These are phyloP conservation scores for Synanthedon tipuliformis DNA, from an alignment of 2,888 invertebrate genomes.

Conservation along the genomic window DNA sequence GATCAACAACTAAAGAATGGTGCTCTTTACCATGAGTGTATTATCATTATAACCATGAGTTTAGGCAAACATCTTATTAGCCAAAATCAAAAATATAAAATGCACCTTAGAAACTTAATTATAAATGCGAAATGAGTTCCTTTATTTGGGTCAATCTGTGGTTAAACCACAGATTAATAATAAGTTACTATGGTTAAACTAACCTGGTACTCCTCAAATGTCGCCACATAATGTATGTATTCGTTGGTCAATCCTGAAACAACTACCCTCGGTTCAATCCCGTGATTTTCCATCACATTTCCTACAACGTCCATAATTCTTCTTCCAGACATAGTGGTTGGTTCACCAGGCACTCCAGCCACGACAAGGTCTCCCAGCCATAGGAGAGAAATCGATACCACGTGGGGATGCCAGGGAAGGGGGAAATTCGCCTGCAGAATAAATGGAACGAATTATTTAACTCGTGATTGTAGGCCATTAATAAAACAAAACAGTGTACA, in stretches of 20 bases:
- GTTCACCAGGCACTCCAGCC: constrained; percentile 85
- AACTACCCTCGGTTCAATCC: constrained; percentile 65
- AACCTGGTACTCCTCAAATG: constrained; percentile 83
- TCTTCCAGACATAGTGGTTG: constrained; percentile 89
- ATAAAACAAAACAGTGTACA: too few species aligned
- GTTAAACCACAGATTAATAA: too few species aligned
- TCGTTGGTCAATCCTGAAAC: constrained; percentile 84
- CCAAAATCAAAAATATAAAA: too few species aligned
- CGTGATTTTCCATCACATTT: constrained; percentile 42
- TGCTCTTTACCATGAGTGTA: too few species aligned
- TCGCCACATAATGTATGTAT: constrained; percentile 85
- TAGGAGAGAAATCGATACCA: constrained; percentile 78
- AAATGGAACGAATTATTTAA: neutral
- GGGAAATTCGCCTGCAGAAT: constrained; percentile 64
- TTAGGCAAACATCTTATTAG: too few species aligned
- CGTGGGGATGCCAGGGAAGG: constrained; percentile 82
- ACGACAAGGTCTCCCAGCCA: constrained; percentile 76
- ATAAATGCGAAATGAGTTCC: too few species aligned
- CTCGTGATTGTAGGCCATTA: neutral
- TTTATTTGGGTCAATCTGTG: too few species aligned
- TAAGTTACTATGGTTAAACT: too few species aligned
- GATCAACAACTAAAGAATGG: too few species aligned
- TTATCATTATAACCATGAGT: too few species aligned
- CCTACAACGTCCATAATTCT: constrained; percentile 64
- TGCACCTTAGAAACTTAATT: too few species aligned